Percentiles rank a stretch among this genome's conserved stretches.
Conservation (phyloP, 2,888 invertebrate genomes). For the Dicyrtomina minuta region DNA sequence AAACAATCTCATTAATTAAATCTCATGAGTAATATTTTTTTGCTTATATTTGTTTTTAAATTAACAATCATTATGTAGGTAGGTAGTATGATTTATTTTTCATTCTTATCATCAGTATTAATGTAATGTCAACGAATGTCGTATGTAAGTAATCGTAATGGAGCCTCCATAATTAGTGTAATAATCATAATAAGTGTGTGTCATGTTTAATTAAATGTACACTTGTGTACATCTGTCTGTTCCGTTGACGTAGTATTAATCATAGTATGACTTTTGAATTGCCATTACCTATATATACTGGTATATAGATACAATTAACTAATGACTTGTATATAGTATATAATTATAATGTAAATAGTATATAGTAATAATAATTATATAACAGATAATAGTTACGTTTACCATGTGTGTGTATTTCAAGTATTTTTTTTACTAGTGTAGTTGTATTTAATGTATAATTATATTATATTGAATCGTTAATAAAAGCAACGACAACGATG, state of each 20-base stretch:
- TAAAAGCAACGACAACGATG: slow-evolving; percentile 2
- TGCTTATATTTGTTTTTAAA: not conserved
- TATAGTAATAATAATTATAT: too few species aligned
- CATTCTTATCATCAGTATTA: too few species aligned
- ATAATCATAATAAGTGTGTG: too few species aligned
- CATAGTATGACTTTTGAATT: too few species aligned
- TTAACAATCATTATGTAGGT: not conserved
- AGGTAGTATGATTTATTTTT: not conserved
- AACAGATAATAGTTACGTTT: too few species aligned
- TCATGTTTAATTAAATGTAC: not conserved
- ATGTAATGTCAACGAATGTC: too few species aligned
- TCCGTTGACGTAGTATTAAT: too few species aligned
- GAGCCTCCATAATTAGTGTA: too few species aligned
- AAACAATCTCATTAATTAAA: not conserved
- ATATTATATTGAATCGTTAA: not conserved
- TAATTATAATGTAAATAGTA: not conserved
- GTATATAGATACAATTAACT: not conserved
- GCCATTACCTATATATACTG: not conserved
- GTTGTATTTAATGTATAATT: slow-evolving; percentile 1
- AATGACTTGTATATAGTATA: not conserved
- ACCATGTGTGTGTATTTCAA: not conserved
- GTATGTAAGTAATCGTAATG: too few species aligned
- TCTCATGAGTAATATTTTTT: not conserved
- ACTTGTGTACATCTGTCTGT: too few species aligned
- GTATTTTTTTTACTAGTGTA: too few species aligned